Evolutionary conservation across 2,797 vertebrate species (phyloP).

Genomic region (Sus cebifrons): DNA sequence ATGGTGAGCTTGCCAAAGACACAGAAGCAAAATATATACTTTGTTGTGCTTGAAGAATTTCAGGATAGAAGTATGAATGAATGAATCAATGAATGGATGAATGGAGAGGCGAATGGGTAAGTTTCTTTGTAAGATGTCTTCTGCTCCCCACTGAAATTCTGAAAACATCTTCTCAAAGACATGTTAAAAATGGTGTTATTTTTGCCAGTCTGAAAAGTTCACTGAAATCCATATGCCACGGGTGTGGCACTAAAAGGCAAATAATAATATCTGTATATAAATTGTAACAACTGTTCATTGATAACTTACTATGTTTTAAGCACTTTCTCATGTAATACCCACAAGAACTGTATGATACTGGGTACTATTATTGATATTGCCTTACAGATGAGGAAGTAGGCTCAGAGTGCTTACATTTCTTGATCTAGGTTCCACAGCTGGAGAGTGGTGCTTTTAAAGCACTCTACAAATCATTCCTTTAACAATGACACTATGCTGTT

Average conservation of each 20-base stretch:
- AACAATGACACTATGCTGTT: background rate
- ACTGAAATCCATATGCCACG: background rate
- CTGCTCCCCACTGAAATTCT: constrained; percentile 38
- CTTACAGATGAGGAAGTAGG: constrained; percentile 58
- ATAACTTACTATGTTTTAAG: constrained; percentile 3
- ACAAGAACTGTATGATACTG: background rate
- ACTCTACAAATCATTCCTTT: background rate
- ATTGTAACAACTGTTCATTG: background rate
- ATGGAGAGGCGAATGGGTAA: constrained; percentile 22
- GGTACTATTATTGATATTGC: constrained; percentile 12
- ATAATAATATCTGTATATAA: background rate
- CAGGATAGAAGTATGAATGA: constrained; percentile 55
- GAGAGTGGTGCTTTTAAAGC: constrained; percentile 54
- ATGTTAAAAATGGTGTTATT: constrained; percentile 59
- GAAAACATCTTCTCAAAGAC: constrained; percentile 66
- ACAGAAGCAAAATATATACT: constrained; percentile 74
- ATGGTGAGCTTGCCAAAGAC: constrained; percentile 78
- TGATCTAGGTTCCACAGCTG: background rate
- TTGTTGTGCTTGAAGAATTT: constrained; percentile 65
- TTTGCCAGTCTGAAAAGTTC: constrained; percentile 37
- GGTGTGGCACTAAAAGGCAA: too few relatives aligned
- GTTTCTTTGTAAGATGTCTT: constrained; percentile 33
- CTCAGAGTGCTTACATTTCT: constrained; percentile 43
- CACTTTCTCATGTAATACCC: background rate
- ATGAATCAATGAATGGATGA: constrained; percentile 44